Evolutionary conservation across 2,888 invertebrate genomes (phyloP), one percentile per base, ranked within the genome.

Genomic region (Petrolisthes cinctipes): DNA sequence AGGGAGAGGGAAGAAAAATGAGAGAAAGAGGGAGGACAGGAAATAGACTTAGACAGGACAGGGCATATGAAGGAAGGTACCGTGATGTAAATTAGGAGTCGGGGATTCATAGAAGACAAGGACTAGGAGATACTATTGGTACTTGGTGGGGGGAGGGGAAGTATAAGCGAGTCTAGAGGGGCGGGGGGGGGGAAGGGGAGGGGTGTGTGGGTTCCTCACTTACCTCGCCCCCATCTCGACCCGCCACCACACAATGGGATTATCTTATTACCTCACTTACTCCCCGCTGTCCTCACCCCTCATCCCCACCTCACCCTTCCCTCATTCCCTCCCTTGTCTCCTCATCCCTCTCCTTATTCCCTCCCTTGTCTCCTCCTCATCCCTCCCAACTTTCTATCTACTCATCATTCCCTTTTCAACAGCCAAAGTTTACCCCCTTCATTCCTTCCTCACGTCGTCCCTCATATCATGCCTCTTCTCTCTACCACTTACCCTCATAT

Each of bases 241-340:
- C 56, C 71, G 23, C 73, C 75, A 86, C 54, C 81, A 81, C 85
- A 81, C 81, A 86, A 85, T 81, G 85, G 81, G 81, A 86, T 86
- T 86, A 86, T 86, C 81, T 73, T 82, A 82, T 86, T 82, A 79
- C 81, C 75, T 73, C 73, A 73, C 75, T 81, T 82, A 86, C 85
- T 76, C 71, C 53, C 53, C 71, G 66, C 79, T 56, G 57, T 79
- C 81, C 85, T 51, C 85, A 75, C 86, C 51, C 37, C 75, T 66
- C 81, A 51, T 57, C 81, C 53, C 75, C 75, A 5, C 68, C 80
- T 6, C 76, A 9, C 6, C 79, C 11, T 14, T 20, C 53, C 23
- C 56, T 23, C 51, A 54, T 51, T 53, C 68, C 71, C 71, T 17
- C 11, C 37, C 82, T n/a, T 51, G 17, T 80, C 54, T 51, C 37